Conservation (phyloP, 2,888 invertebrate species). For the Dinocampus coccinellae region DNA sequence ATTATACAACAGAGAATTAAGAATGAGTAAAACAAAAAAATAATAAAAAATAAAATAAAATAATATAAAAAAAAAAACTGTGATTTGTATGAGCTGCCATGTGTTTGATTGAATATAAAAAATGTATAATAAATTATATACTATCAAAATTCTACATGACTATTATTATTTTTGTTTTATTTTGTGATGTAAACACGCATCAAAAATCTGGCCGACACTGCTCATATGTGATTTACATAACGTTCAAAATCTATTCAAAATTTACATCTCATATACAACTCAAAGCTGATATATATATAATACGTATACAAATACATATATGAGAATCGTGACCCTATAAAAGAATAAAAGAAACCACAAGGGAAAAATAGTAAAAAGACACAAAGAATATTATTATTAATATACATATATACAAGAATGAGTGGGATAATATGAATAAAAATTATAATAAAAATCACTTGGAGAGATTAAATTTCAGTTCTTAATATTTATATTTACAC, state of each 20-base stretch:
- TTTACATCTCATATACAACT: background rate
- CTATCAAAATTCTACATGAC: background rate
- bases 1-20: slow-evolving; percentile 9
- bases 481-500: background rate
- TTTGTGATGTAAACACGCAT: background rate
- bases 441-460: background rate
- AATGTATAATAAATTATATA: background rate
- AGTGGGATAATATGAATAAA: background rate
- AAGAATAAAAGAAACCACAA: background rate
- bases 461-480: background rate
- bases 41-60: too few relatives aligned
- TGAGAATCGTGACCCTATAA: background rate
- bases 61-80: too few relatives aligned
- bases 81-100: too few relatives aligned
- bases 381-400: too few relatives aligned
- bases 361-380: too few relatives aligned
- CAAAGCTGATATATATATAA: background rate
- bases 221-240: background rate
- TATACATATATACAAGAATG: background rate
- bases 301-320: background rate
- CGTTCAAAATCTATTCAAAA: background rate
- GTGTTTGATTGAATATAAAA: background rate
- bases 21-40: too few relatives aligned
- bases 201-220: background rate
- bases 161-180: background rate